Percentiles rank a stretch among this genome's conserved stretches.
Evolutionary conservation across 2,888 invertebrate genomes (phyloP).

Genomic region (Aporophyla lueneburgensis): DNA sequence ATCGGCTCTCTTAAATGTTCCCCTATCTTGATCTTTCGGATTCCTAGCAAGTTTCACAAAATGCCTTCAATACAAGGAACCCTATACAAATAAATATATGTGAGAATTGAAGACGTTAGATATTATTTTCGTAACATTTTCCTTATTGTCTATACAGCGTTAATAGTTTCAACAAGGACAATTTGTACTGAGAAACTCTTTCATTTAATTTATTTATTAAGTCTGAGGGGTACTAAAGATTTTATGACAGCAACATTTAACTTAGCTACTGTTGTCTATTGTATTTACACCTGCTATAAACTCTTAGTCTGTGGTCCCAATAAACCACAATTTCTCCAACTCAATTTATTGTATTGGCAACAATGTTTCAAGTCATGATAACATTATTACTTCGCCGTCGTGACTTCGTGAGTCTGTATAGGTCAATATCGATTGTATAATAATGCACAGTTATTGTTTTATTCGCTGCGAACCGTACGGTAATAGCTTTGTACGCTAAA

Average conservation of each 20-base stretch:
- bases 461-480: slow-evolving; percentile 42
- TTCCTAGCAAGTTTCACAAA: neutral
- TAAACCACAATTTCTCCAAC: slow-evolving; percentile 50
- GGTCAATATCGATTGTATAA: slow-evolving; percentile 64
- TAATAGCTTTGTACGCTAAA: slow-evolving; percentile 21
- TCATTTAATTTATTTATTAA: neutral
- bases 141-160: slow-evolving; percentile 3
- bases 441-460: slow-evolving; percentile 60
- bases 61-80: neutral
- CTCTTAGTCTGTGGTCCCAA: slow-evolving; percentile 10
- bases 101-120: neutral
- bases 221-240: neutral
- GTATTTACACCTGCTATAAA: slow-evolving; percentile 15
- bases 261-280: neutral
- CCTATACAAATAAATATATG: neutral
- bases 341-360: slow-evolving; percentile 38
- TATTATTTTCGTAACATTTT: slow-evolving; percentile 18
- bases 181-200: slow-evolving; percentile 8
- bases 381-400: slow-evolving; percentile 64
- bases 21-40: neutral
- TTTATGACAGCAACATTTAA: slow-evolving; percentile 18
- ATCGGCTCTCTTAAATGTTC: neutral
- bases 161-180: slow-evolving; percentile 1
- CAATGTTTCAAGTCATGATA: slow-evolving; percentile 57
- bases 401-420: slow-evolving; percentile 64